Evolutionary conservation across 2,888 invertebrate genomes (phyloP).

Genomic region (Amblyteles armatorius): DNA sequence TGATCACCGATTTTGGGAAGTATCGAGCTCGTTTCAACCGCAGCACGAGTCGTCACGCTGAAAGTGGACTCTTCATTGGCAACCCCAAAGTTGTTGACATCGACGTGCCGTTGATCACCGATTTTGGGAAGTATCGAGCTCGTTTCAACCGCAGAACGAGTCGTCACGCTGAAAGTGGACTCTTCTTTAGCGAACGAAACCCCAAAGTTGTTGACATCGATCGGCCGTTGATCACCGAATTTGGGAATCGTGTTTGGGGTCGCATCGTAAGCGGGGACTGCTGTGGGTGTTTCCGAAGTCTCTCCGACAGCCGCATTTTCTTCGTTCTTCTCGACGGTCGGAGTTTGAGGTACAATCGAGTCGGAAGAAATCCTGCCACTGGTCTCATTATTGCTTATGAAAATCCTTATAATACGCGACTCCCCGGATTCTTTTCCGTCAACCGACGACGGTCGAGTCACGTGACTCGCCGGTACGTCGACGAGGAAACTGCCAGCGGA

Average conservation of each 20-base stretch:
- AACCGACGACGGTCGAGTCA: slow-evolving; percentile 58
- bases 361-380: neutral
- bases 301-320: neutral
- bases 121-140: neutral
- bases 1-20: neutral
- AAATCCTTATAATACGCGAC: slow-evolving; percentile 57
- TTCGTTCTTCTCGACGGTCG: neutral
- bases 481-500: neutral
- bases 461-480: slow-evolving; percentile 63
- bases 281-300: neutral
- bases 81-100: neutral
- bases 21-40: neutral
- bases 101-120: neutral
- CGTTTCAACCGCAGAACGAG: neutral
- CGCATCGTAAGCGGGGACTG: neutral
- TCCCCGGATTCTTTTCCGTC: slow-evolving; percentile 41
- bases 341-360: neutral
- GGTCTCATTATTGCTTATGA: slow-evolving; percentile 24
- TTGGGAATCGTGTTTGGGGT: neutral
- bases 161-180: neutral
- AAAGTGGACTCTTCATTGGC: neutral
- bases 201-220: neutral
- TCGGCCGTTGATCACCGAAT: neutral
- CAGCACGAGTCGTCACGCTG: neutral
- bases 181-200: neutral